Percentiles rank a stretch among this genome's conserved stretches.
These are phyloP conservation scores for Chrosomus eos DNA, from an alignment of 2,797 vertebrate genomes.

Conservation along the genomic window DNA sequence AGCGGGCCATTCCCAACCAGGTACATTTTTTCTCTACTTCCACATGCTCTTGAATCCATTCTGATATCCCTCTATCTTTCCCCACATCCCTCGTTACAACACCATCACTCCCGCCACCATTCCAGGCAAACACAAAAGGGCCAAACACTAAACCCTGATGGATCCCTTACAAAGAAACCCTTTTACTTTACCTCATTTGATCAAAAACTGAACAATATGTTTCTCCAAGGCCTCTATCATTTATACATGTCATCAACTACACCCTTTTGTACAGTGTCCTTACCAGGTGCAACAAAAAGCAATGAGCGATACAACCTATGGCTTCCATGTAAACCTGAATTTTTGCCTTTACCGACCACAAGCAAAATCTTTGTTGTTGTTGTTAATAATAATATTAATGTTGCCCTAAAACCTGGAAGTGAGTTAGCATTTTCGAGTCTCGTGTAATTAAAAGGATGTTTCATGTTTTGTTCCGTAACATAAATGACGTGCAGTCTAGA, in stretches of 20 bases:
- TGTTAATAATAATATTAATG: too few relatives aligned
- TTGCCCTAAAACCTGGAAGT: background rate
- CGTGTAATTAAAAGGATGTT: background rate
- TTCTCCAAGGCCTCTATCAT: background rate
- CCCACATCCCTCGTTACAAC: constrained; percentile 23
- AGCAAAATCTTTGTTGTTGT: background rate
- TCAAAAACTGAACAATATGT: background rate
- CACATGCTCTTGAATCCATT: background rate
- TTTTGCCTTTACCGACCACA: background rate
- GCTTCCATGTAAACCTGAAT: background rate
- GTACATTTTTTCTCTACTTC: constrained; percentile 70
- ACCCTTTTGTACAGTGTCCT: background rate
- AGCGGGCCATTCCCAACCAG: constrained; percentile 94
- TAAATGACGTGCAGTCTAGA: background rate
- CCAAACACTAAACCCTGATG: background rate
- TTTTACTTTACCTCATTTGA: background rate
- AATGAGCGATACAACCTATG: background rate
- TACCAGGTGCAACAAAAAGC: background rate
- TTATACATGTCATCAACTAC: background rate
- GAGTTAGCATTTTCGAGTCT: background rate
- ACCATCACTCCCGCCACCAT: background rate
- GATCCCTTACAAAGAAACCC: background rate
- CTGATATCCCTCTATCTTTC: constrained; percentile 38
- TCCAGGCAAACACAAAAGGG: background rate
- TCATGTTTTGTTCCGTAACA: background rate